These are phyloP conservation scores for Crotalus tigris DNA, from an alignment of 2,113 vertebrate genomes.

Conservation along the genomic window DNA sequence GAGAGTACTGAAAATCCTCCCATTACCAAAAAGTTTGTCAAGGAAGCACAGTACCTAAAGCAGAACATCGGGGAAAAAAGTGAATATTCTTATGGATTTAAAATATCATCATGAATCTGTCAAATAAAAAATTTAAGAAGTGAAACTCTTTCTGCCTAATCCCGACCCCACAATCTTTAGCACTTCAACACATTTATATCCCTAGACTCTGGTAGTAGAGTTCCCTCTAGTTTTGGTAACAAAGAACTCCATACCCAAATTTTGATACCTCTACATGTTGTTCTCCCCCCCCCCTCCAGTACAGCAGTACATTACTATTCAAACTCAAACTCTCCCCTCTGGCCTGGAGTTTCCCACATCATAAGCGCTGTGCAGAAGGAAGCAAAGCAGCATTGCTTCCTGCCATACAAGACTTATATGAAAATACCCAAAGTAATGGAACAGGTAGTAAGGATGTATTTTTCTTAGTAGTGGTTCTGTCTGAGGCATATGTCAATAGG, in stretches of 20 bases:
- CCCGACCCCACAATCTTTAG: background rate
- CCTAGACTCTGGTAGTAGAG: too few relatives aligned
- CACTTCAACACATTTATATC: background rate
- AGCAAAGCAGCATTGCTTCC: background rate
- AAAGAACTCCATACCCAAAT: background rate
- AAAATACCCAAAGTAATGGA: background rate
- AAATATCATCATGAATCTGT: conserved; percentile 7
- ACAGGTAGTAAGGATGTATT: background rate
- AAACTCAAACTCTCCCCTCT: background rate
- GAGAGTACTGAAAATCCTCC: conserved; percentile 87
- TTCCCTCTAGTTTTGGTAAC: background rate
- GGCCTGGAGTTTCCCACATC: too few relatives aligned
- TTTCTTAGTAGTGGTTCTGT: background rate
- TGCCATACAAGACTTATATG: background rate
- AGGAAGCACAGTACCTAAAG: conserved; percentile 80
- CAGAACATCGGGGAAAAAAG: conserved; percentile 26
- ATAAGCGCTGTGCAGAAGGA: background rate
- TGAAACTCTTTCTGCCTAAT: background rate
- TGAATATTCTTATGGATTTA: conserved; percentile 23
- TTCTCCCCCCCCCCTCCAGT: accelerated
- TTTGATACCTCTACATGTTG: background rate
- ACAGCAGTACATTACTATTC: background rate
- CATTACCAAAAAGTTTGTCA: conserved; percentile 90
- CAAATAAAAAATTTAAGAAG: background rate
- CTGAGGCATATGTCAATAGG: background rate